Conservation (phyloP, 2,888 invertebrate species). For the Tetramorium bicarinatum region DNA sequence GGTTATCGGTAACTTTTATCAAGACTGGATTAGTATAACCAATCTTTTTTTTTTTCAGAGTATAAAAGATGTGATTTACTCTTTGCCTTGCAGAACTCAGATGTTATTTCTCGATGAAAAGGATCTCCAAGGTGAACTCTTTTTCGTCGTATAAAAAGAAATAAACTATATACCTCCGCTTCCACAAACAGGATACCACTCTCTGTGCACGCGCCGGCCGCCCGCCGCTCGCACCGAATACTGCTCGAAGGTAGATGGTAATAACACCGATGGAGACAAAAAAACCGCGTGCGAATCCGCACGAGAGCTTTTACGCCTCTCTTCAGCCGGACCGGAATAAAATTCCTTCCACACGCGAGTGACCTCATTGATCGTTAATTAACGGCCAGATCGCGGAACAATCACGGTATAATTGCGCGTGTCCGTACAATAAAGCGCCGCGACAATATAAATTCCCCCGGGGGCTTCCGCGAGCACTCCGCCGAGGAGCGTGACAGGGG, state of each 20-base stretch:
- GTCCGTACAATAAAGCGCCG: constrained; percentile 75
- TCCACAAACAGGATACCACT: background rate
- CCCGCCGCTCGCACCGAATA: constrained; percentile 6
- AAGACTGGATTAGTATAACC: no score
- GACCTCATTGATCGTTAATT: constrained; percentile 85
- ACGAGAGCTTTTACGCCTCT: constrained; percentile 42
- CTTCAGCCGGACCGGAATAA: background rate
- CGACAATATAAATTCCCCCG: constrained; percentile 82
- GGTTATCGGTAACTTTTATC: no score
- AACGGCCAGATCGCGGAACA: constrained; percentile 83
- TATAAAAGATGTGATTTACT: background rate
- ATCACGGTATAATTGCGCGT: constrained; percentile 83
- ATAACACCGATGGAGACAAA: constrained; percentile 3
- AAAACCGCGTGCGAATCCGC: constrained; percentile 16
- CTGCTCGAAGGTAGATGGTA: constrained; percentile 30
- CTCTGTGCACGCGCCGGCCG: constrained; percentile 22
- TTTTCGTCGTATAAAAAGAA: background rate
- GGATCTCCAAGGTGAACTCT: background rate
- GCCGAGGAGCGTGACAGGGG: constrained; percentile 84
- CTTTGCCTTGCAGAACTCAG: no score
- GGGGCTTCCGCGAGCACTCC: constrained; percentile 71
- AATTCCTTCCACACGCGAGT: constrained; percentile 76
- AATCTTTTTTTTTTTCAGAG: background rate
- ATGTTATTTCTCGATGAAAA: background rate
- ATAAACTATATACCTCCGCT: background rate